Percentiles rank a stretch among this genome's conserved stretches.
These are phyloP conservation scores for Hemiscyllium ocellatum DNA, from an alignment of 2,113 vertebrate genomes.

Conservation along the genomic window DNA sequence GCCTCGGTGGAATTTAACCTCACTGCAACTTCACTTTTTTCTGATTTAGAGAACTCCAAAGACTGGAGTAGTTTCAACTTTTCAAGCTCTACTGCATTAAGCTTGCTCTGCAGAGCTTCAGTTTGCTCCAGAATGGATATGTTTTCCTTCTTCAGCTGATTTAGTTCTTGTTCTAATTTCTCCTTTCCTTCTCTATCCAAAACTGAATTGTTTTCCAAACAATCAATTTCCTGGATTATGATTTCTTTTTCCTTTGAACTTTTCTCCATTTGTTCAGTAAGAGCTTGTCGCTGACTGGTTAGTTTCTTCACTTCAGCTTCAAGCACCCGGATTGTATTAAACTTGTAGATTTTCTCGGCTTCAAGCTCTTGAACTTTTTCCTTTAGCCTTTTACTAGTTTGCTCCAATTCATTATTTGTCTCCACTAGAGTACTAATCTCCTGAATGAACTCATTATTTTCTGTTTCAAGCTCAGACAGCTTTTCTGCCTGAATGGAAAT, in stretches of 20 bases:
- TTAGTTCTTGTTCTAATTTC: constrained; percentile 55
- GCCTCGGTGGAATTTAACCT: constrained; percentile 72
- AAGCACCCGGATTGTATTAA: constrained; percentile 55
- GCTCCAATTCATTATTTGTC: constrained; percentile 58
- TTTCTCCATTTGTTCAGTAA: constrained; percentile 49
- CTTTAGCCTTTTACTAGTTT: constrained; percentile 55
- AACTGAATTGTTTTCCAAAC: constrained; percentile 50
- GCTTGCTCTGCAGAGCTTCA: constrained; percentile 59
- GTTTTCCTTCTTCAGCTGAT: constrained; percentile 58
- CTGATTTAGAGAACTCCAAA: constrained; percentile 64
- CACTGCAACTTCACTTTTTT: constrained; percentile 72
- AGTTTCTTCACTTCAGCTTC: constrained; percentile 61
- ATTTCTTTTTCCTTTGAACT: constrained; percentile 54
- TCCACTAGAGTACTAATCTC: constrained; percentile 61
- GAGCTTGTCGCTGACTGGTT: constrained; percentile 52
- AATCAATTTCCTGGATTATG: constrained; percentile 56
- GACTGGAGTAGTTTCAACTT: constrained; percentile 59
- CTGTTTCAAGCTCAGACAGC: constrained; percentile 53
- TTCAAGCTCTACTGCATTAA: constrained; percentile 58
- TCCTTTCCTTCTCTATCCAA: constrained; percentile 49
- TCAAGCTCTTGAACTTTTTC: constrained; percentile 59
- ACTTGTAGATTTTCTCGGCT: constrained; percentile 51
- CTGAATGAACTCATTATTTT: constrained; percentile 57
- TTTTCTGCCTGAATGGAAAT: constrained; percentile 60
- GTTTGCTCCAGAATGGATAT: constrained; percentile 51